phyloP scores from a whole-genome alignment of 2,113 vertebrate species.

The Delphinus delphis region DNA sequence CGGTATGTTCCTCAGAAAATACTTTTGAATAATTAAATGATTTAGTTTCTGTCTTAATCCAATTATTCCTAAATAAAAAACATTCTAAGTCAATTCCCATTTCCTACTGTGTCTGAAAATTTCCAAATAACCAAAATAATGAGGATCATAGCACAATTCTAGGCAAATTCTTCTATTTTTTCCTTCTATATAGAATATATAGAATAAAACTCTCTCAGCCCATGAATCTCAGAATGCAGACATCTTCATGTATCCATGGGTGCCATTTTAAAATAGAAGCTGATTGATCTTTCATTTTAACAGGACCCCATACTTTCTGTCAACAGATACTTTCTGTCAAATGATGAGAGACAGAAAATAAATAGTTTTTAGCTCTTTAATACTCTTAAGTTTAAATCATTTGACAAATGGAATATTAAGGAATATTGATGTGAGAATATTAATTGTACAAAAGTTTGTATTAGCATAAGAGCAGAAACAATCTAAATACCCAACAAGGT shows the following conservation, averaged over 20 bases:
- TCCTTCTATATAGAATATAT: neutral
- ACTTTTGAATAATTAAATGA: neutral
- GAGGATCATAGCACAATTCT: neutral
- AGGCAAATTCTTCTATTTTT: neutral
- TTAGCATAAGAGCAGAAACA: neutral
- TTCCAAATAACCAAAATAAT: neutral
- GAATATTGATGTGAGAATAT: neutral
- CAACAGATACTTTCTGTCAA: neutral
- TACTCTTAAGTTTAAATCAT: neutral
- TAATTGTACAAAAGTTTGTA: neutral
- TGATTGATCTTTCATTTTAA: neutral
- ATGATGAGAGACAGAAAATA: neutral
- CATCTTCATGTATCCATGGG: neutral
- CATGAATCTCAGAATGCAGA: neutral
- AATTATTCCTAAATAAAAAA: neutral
- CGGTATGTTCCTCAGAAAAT: neutral
- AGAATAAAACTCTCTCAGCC: neutral
- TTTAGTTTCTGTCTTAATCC: neutral
- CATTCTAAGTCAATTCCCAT: neutral
- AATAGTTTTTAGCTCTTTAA: neutral
- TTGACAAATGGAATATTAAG: neutral
- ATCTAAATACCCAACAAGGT: neutral
- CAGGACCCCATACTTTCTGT: neutral
- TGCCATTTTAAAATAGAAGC: neutral
- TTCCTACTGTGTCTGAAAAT: slow-evolving; percentile 15